Evolutionary conservation across 2,888 invertebrate genomes (phyloP).

Genomic region (Carterocephalus palaemon): DNA sequence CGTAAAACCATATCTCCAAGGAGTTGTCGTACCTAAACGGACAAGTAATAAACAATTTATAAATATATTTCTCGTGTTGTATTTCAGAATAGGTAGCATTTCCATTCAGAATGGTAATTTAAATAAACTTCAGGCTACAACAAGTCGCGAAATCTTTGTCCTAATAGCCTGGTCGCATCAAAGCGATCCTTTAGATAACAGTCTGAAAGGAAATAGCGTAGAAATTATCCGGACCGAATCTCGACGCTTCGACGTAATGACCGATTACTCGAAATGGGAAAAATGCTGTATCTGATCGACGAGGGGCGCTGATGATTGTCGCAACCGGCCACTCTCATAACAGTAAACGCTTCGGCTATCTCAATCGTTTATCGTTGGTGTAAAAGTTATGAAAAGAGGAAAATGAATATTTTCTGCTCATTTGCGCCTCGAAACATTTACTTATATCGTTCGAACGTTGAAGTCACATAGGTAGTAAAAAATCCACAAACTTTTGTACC

Average conservation of each 20-base stretch:
- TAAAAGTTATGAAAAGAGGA: conserved; percentile 8
- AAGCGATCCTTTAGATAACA: conserved; percentile 41
- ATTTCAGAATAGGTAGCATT: not conserved
- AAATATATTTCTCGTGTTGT: conserved; percentile 6
- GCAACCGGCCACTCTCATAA: conserved; percentile 16
- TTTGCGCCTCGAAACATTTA: no score
- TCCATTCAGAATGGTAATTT: not conserved
- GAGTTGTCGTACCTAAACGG: conserved; percentile 60
- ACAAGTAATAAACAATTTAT: conserved; percentile 11
- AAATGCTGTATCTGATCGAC: conserved; percentile 51
- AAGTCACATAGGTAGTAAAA: no score
- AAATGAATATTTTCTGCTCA: not conserved
- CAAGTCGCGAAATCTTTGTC: conserved; percentile 23
- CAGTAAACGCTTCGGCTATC: conserved; percentile 9
- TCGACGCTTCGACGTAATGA: conserved; percentile 51
- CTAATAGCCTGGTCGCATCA: conserved; percentile 36
- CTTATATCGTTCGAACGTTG: no score
- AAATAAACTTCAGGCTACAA: not conserved
- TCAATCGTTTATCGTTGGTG: conserved; percentile 26
- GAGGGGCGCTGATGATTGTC: conserved; percentile 26
- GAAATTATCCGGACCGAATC: conserved; percentile 46
- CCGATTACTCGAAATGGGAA: conserved; percentile 59
- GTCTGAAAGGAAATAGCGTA: conserved; percentile 42
- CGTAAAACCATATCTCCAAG: conserved; percentile 84
- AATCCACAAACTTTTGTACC: no score